Percentiles rank a stretch among this genome's conserved stretches.
Evolutionary conservation across 1,140 invertebrate species (phyloP).

Genomic region (Pantala flavescens): DNA sequence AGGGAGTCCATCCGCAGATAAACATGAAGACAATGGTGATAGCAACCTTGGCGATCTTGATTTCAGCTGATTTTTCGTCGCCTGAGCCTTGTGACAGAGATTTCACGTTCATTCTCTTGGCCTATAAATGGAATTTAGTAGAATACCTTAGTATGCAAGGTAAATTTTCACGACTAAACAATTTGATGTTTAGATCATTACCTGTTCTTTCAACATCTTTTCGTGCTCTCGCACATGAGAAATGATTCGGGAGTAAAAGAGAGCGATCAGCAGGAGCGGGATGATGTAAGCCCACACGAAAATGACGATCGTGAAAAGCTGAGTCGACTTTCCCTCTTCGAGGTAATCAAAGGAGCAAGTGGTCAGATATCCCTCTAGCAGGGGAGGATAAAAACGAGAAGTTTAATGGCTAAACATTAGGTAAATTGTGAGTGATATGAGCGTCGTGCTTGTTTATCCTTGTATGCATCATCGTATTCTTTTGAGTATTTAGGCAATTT

Average conservation of each 20-base stretch:
- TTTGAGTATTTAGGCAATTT: background rate
- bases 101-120: conserved; percentile 73
- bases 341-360: conserved; percentile 66
- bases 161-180: background rate
- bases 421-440: no score
- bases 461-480: no score
- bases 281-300: conserved; percentile 59
- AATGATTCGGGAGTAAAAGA: conserved; percentile 58
- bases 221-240: conserved; percentile 62
- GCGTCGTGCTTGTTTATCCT: no score
- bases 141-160: background rate
- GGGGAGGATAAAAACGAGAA: conserved; percentile 19
- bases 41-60: conserved; percentile 63
- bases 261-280: conserved; percentile 53
- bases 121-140: conserved; percentile 35
- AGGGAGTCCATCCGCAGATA: conserved; percentile 62
- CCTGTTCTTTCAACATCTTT: conserved; percentile 59
- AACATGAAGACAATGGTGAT: conserved; percentile 67
- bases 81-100: conserved; percentile 53
- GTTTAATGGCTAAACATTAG: no score
- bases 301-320: conserved; percentile 53
- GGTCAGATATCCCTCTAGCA: conserved; percentile 61
- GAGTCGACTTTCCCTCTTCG: conserved; percentile 54
- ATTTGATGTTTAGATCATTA: conserved; percentile 22
- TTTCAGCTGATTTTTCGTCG: conserved; percentile 51